These are phyloP conservation scores for Urechis unicinctus DNA, from an alignment of 2,888 invertebrate species.

Conservation along the genomic window DNA sequence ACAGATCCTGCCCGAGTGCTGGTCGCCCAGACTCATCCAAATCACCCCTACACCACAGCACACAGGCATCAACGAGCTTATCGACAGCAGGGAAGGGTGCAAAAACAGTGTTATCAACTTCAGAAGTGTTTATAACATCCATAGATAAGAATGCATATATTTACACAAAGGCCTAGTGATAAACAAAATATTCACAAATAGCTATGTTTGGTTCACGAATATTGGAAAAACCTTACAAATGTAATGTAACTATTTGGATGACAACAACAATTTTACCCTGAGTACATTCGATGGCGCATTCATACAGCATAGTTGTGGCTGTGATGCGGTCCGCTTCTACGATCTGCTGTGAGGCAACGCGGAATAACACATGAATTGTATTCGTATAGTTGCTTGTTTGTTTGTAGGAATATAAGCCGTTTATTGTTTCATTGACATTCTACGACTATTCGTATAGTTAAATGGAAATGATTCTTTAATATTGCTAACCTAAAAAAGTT, in stretches of 20 bases:
- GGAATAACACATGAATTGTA: no score
- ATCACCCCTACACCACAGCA: constrained; percentile 35
- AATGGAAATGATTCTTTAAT: no score
- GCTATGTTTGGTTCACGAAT: no score
- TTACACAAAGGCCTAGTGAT: not conserved
- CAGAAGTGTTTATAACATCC: not conserved
- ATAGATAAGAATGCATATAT: not conserved
- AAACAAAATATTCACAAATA: not conserved
- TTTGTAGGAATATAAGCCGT: no score
- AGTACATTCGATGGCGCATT: constrained; percentile 4
- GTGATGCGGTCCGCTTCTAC: not conserved
- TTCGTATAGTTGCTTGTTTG: no score
- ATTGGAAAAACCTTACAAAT: no score
- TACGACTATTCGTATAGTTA: no score
- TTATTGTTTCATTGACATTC: no score
- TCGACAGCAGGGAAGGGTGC: not conserved
- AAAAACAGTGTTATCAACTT: not conserved
- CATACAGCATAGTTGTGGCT: constrained; percentile 3
- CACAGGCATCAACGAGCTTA: not conserved
- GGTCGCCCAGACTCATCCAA: constrained; percentile 50
- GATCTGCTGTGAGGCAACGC: no score
- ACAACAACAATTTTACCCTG: not conserved
- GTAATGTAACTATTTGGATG: not conserved
- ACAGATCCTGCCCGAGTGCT: constrained; percentile 39
- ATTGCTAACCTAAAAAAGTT: no score